Percentiles rank a stretch among this genome's conserved stretches.
phyloP scores from a whole-genome alignment of 2,113 vertebrate genomes.

The Speoplatyrhinus poulsoni region DNA sequence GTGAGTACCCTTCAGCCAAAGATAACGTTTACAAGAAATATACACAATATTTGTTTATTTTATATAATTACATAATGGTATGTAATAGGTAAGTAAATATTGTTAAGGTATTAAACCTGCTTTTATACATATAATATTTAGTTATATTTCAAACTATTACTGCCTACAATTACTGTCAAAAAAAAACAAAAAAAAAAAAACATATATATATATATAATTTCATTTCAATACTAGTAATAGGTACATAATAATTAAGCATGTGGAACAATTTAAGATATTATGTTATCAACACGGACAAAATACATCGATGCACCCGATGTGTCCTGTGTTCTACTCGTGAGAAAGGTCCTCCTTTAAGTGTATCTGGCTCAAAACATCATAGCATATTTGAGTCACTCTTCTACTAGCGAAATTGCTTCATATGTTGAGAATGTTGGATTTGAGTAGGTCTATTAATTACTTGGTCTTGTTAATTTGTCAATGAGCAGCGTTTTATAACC shows the following conservation, averaged over 20 bases:
- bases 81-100: no score
- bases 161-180: no score
- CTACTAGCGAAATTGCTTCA: neutral
- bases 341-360: neutral
- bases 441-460: no score
- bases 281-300: slow-evolving; percentile 15
- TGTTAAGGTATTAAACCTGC: no score
- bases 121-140: neutral
- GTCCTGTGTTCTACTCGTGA: neutral
- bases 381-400: neutral
- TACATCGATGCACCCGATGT: slow-evolving; percentile 28
- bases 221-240: neutral
- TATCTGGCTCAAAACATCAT: no score
- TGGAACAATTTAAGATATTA: slow-evolving; percentile 20
- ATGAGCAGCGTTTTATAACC: neutral
- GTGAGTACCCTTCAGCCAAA: no score
- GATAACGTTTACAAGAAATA: neutral
- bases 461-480: neutral
- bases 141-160: slow-evolving; percentile 19
- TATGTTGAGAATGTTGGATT: no score
- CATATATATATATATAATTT: neutral
- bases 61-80: no score
- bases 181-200: no score
- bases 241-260: neutral
- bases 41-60: no score